Evolutionary conservation across 2,113 vertebrate species (phyloP), one percentile per base, ranked within the genome.

Genomic region (Malurus elegans): DNA sequence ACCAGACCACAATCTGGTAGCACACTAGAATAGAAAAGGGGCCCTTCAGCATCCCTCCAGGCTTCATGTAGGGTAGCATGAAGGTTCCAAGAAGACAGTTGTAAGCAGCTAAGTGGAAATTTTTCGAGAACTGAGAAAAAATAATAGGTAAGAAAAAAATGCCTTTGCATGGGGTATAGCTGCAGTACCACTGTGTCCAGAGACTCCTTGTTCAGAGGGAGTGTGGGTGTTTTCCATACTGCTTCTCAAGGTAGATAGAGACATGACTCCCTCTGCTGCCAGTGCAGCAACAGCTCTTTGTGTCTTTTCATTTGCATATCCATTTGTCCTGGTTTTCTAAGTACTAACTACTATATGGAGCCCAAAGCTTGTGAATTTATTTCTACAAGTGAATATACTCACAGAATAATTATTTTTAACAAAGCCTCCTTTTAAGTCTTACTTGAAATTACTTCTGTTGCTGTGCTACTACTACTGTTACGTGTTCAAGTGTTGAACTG

Each of bases 381-480:
- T 92, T 58, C n/a, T 51, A 36, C 26, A 87, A 66, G 45, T 75
- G 72, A 69, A 51, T 88, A 73, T 2, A 13, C 29, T 93, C 12
- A 29, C 10, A 18, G 23, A 75, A 36, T 71, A 83, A 29, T 38
- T 78, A 69, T 70, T 88, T 92, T 72, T 66, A 88, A 87, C 48
- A 94, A 94, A 93, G 18, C 47, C 40, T 89, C 61, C 51, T 92
- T 61, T 58, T 65, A 81, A 86, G 20, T 80, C 60, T 62, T 90
- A 36, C 18, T 79, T 86, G 90, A 91, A 90, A 91, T 88, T 51
- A 64, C 56, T 85, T 93, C 71, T 91, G 64, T 91, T 97, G 82
- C 65, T 53, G 88, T 90, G 73, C 51, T 90, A 23, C 83, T 21
- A 8, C 83, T 82, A 66, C 71, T 76, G 18, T 95, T 97, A 95